Evolutionary conservation across 2,888 invertebrate genomes (phyloP).

Genomic region (Thecocarcelia acutangulata): DNA sequence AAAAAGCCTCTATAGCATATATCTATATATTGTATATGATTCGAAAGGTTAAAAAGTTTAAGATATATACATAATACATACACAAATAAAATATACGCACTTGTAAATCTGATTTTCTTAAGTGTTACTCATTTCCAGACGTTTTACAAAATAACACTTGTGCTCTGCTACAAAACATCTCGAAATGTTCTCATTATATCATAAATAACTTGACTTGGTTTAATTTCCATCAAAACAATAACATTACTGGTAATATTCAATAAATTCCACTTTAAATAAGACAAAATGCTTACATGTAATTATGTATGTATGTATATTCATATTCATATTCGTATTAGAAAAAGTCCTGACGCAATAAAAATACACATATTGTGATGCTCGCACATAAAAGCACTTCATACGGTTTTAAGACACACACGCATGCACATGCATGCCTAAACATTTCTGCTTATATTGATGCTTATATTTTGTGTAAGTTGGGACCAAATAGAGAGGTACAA

Average conservation of each 20-base stretch:
- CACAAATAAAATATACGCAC: no score
- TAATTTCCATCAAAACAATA: conserved; percentile 18
- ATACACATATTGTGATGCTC: neutral
- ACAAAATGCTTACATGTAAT: conserved; percentile 12
- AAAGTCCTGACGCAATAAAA: neutral
- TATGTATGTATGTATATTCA: neutral
- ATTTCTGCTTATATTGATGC: neutral
- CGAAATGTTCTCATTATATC: conserved; percentile 2
- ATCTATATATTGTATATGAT: no score
- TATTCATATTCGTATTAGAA: neutral
- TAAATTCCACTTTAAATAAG: conserved; percentile 15
- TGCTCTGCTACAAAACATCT: neutral
- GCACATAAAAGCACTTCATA: neutral
- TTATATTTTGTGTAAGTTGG: conserved; percentile 8
- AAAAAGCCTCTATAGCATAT: no score
- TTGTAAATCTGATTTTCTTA: neutral
- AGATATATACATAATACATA: no score
- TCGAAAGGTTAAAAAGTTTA: no score
- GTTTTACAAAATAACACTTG: neutral
- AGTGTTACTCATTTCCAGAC: conserved; percentile 1
- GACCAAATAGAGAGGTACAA: neutral
- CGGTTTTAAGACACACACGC: no score
- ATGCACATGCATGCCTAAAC: no score
- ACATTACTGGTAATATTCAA: neutral
- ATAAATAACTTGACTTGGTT: conserved; percentile 9